Percentiles rank a stretch among this genome's conserved stretches.
phyloP scores from a whole-genome alignment of 2,888 invertebrate species.

The Drosophila antonietae region DNA sequence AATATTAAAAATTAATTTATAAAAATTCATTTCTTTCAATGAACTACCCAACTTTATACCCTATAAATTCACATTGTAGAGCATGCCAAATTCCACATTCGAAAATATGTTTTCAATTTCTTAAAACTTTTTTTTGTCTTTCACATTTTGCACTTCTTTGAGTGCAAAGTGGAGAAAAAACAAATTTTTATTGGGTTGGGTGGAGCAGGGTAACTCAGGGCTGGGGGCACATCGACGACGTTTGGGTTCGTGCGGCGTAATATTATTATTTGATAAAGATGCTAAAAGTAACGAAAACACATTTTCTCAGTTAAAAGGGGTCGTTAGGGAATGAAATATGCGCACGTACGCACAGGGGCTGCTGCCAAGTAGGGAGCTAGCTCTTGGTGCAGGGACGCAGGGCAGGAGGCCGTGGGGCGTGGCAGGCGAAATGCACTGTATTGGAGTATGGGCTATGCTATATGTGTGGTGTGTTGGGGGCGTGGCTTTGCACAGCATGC shows the following conservation, averaged over 20 bases:
- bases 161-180: slow-evolving; percentile 72
- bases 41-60: neutral
- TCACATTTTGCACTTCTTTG: slow-evolving; percentile 66
- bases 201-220: slow-evolving; percentile 14
- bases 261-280: slow-evolving; percentile 84
- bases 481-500: slow-evolving; percentile 69
- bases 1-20: neutral
- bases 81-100: slow-evolving; percentile 27
- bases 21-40: too few species aligned
- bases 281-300: slow-evolving; percentile 83
- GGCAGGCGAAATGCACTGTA: slow-evolving; percentile 52
- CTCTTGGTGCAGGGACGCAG: neutral
- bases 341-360: slow-evolving; percentile 80
- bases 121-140: slow-evolving; percentile 52
- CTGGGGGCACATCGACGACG: slow-evolving; percentile 67
- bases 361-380: slow-evolving; percentile 41
- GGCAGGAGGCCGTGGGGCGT: too few species aligned
- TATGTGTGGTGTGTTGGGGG: slow-evolving; percentile 35
- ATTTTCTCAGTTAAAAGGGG: slow-evolving; percentile 84
- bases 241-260: slow-evolving; percentile 78
- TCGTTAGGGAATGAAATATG: slow-evolving; percentile 84
- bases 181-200: slow-evolving; percentile 51
- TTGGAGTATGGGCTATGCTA: slow-evolving; percentile 28
- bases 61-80: neutral
- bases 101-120: slow-evolving; percentile 45